Conservation (phyloP, 2,888 invertebrate genomes). For the Bembecia ichneumoniformis region DNA sequence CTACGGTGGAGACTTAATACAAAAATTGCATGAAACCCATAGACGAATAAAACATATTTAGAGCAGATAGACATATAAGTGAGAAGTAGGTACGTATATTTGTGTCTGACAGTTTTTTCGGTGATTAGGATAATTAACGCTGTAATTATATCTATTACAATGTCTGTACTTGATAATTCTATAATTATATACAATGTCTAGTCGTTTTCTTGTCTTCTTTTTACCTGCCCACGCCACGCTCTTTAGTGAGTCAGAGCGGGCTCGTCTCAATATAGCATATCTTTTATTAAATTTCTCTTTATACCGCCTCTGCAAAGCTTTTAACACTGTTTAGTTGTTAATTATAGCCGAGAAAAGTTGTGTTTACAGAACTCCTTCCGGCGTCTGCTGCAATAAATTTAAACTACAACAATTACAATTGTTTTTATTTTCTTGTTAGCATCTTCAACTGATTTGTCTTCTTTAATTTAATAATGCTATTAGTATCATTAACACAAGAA, state of each 20-base stretch:
- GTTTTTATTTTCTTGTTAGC: slow-evolving; percentile 9
- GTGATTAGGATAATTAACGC: no score
- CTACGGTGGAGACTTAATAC: no score
- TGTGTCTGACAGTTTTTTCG: no score
- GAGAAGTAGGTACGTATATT: no score
- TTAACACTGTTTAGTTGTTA: slow-evolving; percentile 33
- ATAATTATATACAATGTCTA: neutral
- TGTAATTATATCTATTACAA: no score
- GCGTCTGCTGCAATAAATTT: slow-evolving; percentile 40
- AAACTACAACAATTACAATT: slow-evolving; percentile 26
- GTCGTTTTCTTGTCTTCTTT: slow-evolving; percentile 13
- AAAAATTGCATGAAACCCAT: no score
- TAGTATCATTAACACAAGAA: no score
- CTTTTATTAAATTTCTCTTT: slow-evolving; percentile 17
- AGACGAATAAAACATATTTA: no score
- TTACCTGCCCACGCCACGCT: slow-evolving; percentile 11
- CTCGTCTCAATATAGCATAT: slow-evolving; percentile 9
- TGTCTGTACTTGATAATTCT: no score
- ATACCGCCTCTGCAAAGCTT: slow-evolving; percentile 9
- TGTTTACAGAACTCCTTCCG: slow-evolving; percentile 50
- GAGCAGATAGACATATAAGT: no score
- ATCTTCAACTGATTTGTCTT: no score
- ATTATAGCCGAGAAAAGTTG: slow-evolving; percentile 35
- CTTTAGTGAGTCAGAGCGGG: slow-evolving; percentile 16
- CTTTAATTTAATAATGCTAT: no score